Base-by-base conservation (phyloP, 2,888 invertebrate species). In the Nomada fucata region DNA sequence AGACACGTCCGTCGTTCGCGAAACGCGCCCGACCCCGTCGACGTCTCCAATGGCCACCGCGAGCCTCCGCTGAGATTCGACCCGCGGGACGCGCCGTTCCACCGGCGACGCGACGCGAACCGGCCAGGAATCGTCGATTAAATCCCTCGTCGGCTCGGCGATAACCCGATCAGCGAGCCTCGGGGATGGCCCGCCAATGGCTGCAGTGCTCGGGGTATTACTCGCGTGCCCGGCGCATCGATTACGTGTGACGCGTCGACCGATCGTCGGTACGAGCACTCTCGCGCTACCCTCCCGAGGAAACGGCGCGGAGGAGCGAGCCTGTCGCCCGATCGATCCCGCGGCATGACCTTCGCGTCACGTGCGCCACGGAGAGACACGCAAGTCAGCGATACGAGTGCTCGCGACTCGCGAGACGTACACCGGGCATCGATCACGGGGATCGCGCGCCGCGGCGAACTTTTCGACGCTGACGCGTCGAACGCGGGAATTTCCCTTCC, bases 301-400 rank as follows among this genome's bases (percentile, higher is more conserved):
- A 50, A 15, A 63, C 77, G 59, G 50, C 72, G 57, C 29, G 65
- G 71, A 52, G 23, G 59, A 36, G 36, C 36, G 20, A n/a, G 26
- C 67, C 68, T 26, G 57, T 59, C 42, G 71, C 70, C 26, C 72
- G 76, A 84, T 88, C 84, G 84, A 86, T 87, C 81, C 70, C 29
- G 67, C 71, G 82, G 74, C 72, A 75, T 86, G 89, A 89, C 87
- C 88, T 89, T 88, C 86, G 84, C 78, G 87, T 88, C 84, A 88
- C 88, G 86, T 88, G 87, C 76, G 64, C 72, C 63, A 44, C 68
- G 68, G 36, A 76, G 64, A 73, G 79, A 81, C 85, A 75, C 82
- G 70, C 81, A 80, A 85, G 76, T 76, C 76, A 64, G 76, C 70
- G 80, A 76, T 69, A 81, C 76, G 60, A 78, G 47, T 50, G 69